Evolutionary conservation across 2,113 vertebrate species (phyloP).

Genomic region (Gulo gulo): DNA sequence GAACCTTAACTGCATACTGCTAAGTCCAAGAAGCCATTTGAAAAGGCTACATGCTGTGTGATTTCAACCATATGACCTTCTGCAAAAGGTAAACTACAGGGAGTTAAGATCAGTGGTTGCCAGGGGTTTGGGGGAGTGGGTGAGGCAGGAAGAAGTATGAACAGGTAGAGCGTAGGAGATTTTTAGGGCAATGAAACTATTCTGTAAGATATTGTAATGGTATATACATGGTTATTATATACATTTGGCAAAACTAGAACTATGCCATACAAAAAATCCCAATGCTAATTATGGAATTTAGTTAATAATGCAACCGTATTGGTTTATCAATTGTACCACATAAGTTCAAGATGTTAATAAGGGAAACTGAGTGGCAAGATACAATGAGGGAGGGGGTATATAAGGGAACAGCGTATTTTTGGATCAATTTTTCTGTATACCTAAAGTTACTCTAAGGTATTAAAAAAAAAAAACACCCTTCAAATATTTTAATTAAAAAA

Average conservation of each 20-base stretch:
- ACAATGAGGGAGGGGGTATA: background rate
- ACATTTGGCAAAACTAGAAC: background rate
- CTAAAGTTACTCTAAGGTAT: background rate
- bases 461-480: background rate
- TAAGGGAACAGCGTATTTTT: background rate
- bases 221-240: background rate
- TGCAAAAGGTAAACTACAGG: background rate
- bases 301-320: background rate
- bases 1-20: background rate
- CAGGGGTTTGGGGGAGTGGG: background rate
- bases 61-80: background rate
- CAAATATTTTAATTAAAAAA: slow-evolving; percentile 3
- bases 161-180: background rate
- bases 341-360: background rate
- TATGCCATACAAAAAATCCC: background rate
- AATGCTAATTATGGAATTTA: background rate
- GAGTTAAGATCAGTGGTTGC: background rate
- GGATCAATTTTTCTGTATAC: background rate
- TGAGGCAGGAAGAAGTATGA: background rate
- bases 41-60: background rate
- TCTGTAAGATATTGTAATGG: background rate
- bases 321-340: background rate
- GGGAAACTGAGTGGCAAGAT: background rate
- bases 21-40: background rate
- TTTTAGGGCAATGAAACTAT: background rate